Evolutionary conservation across 2,888 invertebrate genomes (phyloP).

Genomic region (Nebria brevicollis): DNA sequence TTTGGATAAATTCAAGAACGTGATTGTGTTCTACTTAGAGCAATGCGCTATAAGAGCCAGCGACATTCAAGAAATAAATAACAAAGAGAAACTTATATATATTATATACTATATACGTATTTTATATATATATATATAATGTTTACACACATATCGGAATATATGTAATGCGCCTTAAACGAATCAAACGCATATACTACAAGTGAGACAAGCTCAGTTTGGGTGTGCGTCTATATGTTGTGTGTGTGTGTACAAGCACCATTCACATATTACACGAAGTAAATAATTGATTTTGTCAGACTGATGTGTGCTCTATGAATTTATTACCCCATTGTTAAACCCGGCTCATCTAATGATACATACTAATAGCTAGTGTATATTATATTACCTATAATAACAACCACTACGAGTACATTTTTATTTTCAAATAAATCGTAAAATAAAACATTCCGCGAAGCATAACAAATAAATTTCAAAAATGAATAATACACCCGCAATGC

Average conservation of each 20-base stretch:
- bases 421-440: not conserved
- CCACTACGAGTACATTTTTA: not conserved
- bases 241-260: not conserved
- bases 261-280: not conserved
- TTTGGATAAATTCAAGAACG: conserved; percentile 40
- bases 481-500: no score
- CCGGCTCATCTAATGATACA: not conserved
- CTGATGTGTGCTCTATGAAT: not conserved
- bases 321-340: not conserved
- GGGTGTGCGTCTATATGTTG: not conserved
- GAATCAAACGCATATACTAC: not conserved
- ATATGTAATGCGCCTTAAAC: no score
- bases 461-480: no score
- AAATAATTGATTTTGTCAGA: not conserved
- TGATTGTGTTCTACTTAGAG: conserved; percentile 25
- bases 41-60: not conserved
- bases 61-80: conserved; percentile 39
- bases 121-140: no score
- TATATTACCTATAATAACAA: no score
- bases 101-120: no score
- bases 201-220: not conserved
- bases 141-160: no score
- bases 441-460: no score
- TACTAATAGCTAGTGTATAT: not conserved
- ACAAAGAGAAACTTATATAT: conserved; percentile 38